A percentile compares a stretch with the other conserved stretches of the same genome.
Conservation (phyloP, 2,113 vertebrate species). For the Corydoras maculifer region DNA sequence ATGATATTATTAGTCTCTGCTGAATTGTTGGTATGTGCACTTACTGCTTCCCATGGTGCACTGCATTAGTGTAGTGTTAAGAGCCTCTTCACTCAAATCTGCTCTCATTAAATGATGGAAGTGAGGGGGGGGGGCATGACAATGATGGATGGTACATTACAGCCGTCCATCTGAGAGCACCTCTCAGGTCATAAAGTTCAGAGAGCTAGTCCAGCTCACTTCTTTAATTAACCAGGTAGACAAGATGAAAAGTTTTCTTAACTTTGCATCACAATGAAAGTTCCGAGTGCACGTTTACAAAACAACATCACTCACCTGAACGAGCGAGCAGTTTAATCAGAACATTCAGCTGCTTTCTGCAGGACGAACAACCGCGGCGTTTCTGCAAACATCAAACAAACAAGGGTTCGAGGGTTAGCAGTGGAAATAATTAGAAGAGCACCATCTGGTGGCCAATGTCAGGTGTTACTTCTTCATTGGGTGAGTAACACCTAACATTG, state of each 20-base stretch:
- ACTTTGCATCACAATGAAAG: no score
- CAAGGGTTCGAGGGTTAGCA: background rate
- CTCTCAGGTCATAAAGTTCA: no score
- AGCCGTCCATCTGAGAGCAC: background rate
- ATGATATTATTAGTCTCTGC: background rate
- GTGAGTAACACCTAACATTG: no score
- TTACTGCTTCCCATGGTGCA: background rate
- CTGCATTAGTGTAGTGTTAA: slow-evolving; percentile 15
- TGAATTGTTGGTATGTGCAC: no score
- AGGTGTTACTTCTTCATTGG: background rate
- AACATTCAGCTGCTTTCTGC: no score
- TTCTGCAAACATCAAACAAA: background rate
- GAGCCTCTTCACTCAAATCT: slow-evolving; percentile 10
- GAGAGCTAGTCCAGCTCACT: no score
- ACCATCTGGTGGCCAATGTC: slow-evolving; percentile 37
- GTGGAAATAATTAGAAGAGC: background rate
- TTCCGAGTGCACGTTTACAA: no score
- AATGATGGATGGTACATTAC: slow-evolving; percentile 21
- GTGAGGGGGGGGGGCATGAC: slow-evolving; percentile 20
- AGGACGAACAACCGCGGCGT: no score
- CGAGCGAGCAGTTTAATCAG: no score
- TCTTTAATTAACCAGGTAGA: no score
- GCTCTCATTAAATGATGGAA: slow-evolving; percentile 15
- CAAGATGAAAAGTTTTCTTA: no score
- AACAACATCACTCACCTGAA: no score